These are phyloP conservation scores for Zele albiditarsus DNA, from an alignment of 2,888 invertebrate genomes.

Conservation along the genomic window DNA sequence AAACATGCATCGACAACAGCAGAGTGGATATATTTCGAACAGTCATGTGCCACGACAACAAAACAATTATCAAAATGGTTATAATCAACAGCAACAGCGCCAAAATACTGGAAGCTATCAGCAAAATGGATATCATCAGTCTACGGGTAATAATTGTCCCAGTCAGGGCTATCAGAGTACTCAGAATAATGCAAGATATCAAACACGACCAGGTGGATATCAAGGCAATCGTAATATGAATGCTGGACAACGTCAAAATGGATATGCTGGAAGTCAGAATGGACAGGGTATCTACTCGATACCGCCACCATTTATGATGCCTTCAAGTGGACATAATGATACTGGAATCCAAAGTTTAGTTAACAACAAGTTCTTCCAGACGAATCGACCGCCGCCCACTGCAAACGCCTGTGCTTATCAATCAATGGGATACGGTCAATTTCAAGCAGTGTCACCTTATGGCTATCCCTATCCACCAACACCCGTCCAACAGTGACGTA, in stretches of 20 bases:
- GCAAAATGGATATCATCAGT: slow-evolving; percentile 70
- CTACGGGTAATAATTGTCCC: slow-evolving; percentile 49
- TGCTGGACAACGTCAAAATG: slow-evolving; percentile 52
- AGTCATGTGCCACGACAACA: slow-evolving; percentile 68
- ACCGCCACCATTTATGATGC: slow-evolving; percentile 74
- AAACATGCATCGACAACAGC: slow-evolving; percentile 76
- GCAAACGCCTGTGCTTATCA: slow-evolving; percentile 78
- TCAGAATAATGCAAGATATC: slow-evolving; percentile 61
- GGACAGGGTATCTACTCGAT: slow-evolving; percentile 69
- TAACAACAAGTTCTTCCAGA: slow-evolving; percentile 84
- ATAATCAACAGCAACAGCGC: slow-evolving; percentile 72
- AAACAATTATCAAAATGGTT: slow-evolving; percentile 75
- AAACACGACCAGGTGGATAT: slow-evolving; percentile 60
- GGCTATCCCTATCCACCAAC: slow-evolving; percentile 78
- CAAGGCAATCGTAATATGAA: slow-evolving; percentile 65
- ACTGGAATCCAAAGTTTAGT: slow-evolving; percentile 76
- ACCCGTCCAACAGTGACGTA: slow-evolving; percentile 83
- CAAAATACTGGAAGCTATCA: slow-evolving; percentile 70
- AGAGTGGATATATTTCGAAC: slow-evolving; percentile 77
- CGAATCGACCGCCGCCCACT: slow-evolving; percentile 76
- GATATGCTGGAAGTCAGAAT: slow-evolving; percentile 56
- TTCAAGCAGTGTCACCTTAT: slow-evolving; percentile 81
- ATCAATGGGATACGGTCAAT: slow-evolving; percentile 80
- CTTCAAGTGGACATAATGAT: slow-evolving; percentile 68
- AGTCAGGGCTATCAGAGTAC: slow-evolving; percentile 61